phyloP scores from a whole-genome alignment of 2,797 vertebrate species.

The Diceros bicornis region DNA sequence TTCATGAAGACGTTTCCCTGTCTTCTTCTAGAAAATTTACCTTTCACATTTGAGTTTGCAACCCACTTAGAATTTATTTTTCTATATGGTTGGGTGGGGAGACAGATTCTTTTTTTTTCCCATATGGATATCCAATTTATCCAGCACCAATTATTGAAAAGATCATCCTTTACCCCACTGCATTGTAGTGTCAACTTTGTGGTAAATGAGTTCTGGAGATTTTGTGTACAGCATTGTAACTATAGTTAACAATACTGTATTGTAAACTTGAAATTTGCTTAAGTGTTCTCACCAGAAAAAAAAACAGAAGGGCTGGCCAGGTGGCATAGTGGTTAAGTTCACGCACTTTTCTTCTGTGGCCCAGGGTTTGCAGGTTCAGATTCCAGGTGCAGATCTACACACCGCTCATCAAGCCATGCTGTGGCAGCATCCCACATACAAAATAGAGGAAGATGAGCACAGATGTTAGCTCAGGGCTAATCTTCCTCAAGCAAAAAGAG shows the following conservation, averaged over 20 bases:
- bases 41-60: not conserved
- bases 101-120: not conserved
- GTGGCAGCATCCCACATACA: too few species aligned
- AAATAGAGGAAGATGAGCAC: too few species aligned
- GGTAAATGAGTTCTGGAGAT: not conserved
- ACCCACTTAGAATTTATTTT: constrained; percentile 6
- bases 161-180: not conserved
- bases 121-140: not conserved
- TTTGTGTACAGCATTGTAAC: not conserved
- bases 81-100: not conserved
- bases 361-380: too few species aligned
- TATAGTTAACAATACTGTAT: not conserved
- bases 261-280: not conserved
- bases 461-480: too few species aligned
- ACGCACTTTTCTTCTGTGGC: too few species aligned
- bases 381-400: too few species aligned
- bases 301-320: not conserved
- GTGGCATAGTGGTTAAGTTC: too few species aligned
- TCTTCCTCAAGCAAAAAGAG: too few species aligned
- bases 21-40: not conserved
- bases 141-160: not conserved
- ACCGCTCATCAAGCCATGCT: too few species aligned
- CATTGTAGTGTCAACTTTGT: not conserved
- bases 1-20: not conserved
- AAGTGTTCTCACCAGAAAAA: not conserved